Evolutionary conservation across 2,797 vertebrate species (phyloP).

Genomic region (Ataeniobius toweri): DNA sequence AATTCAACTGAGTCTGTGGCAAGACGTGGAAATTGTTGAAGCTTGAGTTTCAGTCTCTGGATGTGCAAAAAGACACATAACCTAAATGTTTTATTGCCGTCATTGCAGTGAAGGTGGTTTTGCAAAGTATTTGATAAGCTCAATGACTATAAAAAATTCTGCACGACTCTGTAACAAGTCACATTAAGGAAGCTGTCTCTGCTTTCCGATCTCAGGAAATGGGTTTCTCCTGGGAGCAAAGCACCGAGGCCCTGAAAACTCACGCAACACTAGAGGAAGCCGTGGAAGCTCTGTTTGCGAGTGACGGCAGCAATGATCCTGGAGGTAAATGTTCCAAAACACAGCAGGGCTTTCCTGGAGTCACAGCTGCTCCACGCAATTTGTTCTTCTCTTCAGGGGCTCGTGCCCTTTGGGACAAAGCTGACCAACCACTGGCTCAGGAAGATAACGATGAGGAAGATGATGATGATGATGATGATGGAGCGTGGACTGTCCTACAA

Average conservation of each 20-base stretch:
- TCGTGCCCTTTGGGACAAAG: background rate
- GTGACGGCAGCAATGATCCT: background rate
- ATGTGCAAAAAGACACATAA: background rate
- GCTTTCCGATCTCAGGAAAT: conserved; percentile 67
- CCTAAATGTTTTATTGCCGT: background rate
- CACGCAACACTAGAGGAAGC: conserved; percentile 75
- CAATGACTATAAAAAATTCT: background rate
- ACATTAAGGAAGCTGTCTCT: background rate
- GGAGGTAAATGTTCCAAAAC: conserved; percentile 29
- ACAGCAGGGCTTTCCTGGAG: background rate
- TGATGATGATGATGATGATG: fast-evolving
- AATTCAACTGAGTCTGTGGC: background rate
- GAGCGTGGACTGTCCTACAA: conserved; percentile 44
- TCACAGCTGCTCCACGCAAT: background rate
- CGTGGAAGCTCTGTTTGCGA: conserved; percentile 68
- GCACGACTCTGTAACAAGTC: background rate
- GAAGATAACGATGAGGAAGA: background rate
- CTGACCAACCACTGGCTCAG: background rate
- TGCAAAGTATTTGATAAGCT: background rate
- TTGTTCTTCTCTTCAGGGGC: conserved; percentile 25
- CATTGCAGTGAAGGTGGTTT: background rate
- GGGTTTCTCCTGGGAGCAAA: conserved; percentile 76
- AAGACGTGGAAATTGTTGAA: background rate
- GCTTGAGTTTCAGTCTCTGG: background rate
- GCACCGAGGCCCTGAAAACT: conserved; percentile 71